These are phyloP conservation scores for Lagopus leucura DNA, from an alignment of 2,113 vertebrate genomes.

Conservation along the genomic window DNA sequence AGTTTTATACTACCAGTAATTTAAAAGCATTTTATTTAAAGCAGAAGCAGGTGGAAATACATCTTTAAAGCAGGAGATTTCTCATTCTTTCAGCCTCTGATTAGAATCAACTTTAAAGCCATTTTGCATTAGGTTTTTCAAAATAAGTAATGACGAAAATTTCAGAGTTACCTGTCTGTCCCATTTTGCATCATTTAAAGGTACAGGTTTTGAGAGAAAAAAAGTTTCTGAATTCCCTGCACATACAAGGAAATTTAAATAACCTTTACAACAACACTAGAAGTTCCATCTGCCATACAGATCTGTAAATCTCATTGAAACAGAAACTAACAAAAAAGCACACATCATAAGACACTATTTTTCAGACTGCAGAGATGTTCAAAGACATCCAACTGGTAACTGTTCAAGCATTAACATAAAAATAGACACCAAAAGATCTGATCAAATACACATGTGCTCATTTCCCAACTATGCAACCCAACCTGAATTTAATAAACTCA, in stretches of 20 bases:
- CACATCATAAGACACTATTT: neutral
- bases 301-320: neutral
- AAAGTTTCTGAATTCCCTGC: neutral
- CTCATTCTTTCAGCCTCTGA: neutral
- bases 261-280: neutral
- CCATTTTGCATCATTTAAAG: neutral
- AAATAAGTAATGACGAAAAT: neutral
- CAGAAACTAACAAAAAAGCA: neutral
- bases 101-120: neutral
- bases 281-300: neutral
- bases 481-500: neutral
- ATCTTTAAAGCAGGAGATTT: neutral
- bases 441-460: accelerated
- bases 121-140: neutral
- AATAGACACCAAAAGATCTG: neutral
- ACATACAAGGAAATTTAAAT: neutral
- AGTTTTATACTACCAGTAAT: neutral
- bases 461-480: neutral
- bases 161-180: neutral
- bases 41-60: neutral
- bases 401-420: neutral
- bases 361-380: neutral
- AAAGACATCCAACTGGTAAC: neutral
- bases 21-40: neutral
- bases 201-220: neutral